Evolutionary conservation across 2,888 invertebrate genomes (phyloP).

Genomic region (Junonia oenone): DNA sequence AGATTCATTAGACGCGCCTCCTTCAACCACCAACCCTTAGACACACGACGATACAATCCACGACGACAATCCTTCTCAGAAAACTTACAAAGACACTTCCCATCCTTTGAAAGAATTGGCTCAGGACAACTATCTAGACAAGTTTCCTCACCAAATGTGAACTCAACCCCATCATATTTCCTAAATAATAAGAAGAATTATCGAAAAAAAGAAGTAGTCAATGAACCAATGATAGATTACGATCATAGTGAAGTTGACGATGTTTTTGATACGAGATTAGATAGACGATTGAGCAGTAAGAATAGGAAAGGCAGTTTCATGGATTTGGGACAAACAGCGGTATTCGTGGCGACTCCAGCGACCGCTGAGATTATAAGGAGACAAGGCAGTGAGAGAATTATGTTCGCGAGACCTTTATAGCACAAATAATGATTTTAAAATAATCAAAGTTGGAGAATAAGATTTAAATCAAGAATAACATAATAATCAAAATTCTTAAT

Average conservation of each 20-base stretch:
- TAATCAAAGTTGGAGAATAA: not conserved
- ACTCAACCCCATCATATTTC: slow-evolving; percentile 53
- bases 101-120: slow-evolving; percentile 52
- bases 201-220: slow-evolving; percentile 57
- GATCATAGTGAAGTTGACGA: slow-evolving; percentile 74
- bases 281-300: slow-evolving; percentile 51
- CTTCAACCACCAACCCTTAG: slow-evolving; percentile 58
- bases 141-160: slow-evolving; percentile 62
- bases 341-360: slow-evolving; percentile 66
- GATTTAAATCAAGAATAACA: not conserved
- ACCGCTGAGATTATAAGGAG: slow-evolving; percentile 68
- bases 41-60: slow-evolving; percentile 50
- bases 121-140: slow-evolving; percentile 53
- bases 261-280: slow-evolving; percentile 61
- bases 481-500: no score
- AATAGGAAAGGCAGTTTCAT: slow-evolving; percentile 51
- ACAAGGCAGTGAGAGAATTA: slow-evolving; percentile 64
- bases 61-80: slow-evolving; percentile 69
- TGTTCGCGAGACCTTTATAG: slow-evolving; percentile 60
- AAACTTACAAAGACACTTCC: slow-evolving; percentile 62
- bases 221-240: slow-evolving; percentile 70
- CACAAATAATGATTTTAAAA: not conserved
- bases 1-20: slow-evolving; percentile 61
- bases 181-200: slow-evolving; percentile 52
- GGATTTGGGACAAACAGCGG: slow-evolving; percentile 61